These are phyloP conservation scores for Mus pahari DNA, from an alignment of 2,113 vertebrate species.

Conservation along the genomic window DNA sequence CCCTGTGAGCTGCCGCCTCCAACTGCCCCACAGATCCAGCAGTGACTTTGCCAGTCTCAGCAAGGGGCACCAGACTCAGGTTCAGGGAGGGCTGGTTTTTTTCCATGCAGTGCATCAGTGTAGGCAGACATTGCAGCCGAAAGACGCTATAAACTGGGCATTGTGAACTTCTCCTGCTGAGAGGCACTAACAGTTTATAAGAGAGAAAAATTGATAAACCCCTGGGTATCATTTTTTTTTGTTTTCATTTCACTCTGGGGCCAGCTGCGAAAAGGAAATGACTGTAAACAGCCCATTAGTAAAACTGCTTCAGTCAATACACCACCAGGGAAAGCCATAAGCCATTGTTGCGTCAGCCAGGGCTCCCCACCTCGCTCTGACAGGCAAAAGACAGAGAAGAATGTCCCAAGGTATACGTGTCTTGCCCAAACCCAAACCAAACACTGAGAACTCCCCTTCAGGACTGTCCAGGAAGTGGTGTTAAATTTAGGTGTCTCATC, in stretches of 20 bases:
- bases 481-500: background rate
- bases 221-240: conserved; percentile 71
- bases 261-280: conserved; percentile 75
- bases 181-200: conserved; percentile 79
- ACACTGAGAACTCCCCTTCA: background rate
- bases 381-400: conserved; percentile 5
- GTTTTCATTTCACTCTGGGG: conserved; percentile 73
- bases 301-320: conserved; percentile 49
- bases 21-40: background rate
- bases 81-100: conserved; percentile 34
- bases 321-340: conserved; percentile 38
- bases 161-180: conserved; percentile 71
- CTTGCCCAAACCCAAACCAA: conserved; percentile 28
- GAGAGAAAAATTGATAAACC: conserved; percentile 79
- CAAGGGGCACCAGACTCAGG: conserved; percentile 23
- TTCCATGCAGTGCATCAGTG: conserved; percentile 64
- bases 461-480: background rate
- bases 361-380: conserved; percentile 17
- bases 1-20: fast-evolving
- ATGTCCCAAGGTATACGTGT: background rate
- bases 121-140: conserved; percentile 53
- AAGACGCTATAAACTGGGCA: conserved; percentile 63
- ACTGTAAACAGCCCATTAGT: conserved; percentile 80
- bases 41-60: conserved; percentile 2
- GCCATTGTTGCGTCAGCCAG: conserved; percentile 50